A percentile compares a stretch with the other conserved stretches of the same genome.
phyloP scores from a whole-genome alignment of 2,113 vertebrate genomes.

The Danio rerio region DNA sequence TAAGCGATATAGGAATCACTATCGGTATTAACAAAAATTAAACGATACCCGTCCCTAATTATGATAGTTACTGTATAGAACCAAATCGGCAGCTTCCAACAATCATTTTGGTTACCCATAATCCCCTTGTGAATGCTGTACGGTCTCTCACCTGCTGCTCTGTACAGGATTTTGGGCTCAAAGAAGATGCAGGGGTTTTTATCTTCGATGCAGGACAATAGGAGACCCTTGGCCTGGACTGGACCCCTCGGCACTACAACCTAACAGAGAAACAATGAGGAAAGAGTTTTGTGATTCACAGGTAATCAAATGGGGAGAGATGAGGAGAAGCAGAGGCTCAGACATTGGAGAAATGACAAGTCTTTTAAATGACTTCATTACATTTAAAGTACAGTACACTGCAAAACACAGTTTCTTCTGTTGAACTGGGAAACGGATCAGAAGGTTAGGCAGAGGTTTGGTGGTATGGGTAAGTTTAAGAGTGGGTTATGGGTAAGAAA shows the following conservation, averaged over 20 bases:
- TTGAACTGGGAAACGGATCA: no score
- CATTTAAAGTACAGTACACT: no score
- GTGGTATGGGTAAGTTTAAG: no score
- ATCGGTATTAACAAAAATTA: no score
- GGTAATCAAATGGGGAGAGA: not conserved
- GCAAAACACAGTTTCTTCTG: no score
- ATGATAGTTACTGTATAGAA: no score
- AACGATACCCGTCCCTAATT: no score
- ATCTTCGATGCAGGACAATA: constrained; percentile 94
- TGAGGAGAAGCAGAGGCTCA: not conserved
- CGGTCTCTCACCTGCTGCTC: constrained; percentile 91
- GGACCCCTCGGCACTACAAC: constrained; percentile 94
- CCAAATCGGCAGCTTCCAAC: not conserved
- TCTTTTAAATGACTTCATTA: no score
- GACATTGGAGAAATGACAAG: no score
- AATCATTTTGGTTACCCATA: not conserved
- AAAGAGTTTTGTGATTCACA: not conserved
- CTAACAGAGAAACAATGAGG: constrained; percentile 68
- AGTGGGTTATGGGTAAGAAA: no score
- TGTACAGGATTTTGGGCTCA: constrained; percentile 98
- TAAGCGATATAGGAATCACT: no score
- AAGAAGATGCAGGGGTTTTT: constrained; percentile 98
- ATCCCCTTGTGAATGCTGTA: not conserved
- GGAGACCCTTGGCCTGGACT: constrained; percentile 93
- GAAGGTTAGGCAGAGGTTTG: no score